Evolutionary conservation across 2,797 vertebrate genomes (phyloP).

Genomic region (Eupleurogrammus muticus): DNA sequence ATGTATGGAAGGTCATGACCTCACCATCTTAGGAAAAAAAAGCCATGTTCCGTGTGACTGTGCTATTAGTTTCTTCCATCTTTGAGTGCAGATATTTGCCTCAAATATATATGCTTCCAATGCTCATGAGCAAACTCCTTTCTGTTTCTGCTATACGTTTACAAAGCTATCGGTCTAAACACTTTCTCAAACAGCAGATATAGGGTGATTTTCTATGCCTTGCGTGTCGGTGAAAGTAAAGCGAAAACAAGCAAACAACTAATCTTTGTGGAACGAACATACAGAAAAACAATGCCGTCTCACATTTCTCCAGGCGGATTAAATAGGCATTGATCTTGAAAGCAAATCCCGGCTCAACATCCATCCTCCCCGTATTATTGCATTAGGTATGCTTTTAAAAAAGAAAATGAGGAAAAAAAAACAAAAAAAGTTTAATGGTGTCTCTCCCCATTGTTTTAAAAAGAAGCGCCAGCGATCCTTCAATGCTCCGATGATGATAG

Average conservation of each 20-base stretch:
- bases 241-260: too few species aligned
- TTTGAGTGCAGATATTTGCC: background rate
- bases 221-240: background rate
- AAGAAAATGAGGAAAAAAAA: background rate
- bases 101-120: too few species aligned
- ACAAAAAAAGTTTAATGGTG: background rate
- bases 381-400: background rate
- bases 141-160: background rate
- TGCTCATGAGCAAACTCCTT: too few species aligned
- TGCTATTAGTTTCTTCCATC: background rate
- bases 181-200: background rate
- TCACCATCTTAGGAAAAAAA: background rate
- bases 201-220: background rate
- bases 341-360: background rate
- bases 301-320: background rate
- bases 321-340: constrained; percentile 9
- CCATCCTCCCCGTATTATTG: background rate
- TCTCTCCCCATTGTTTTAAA: background rate
- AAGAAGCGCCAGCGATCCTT: background rate
- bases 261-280: background rate
- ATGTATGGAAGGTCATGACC: too few species aligned
- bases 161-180: background rate
- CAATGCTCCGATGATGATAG: background rate
- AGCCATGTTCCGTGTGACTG: background rate
- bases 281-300: background rate